Base-by-base conservation (phyloP, 64 coral and sea anemone genomes). In the Stichodactyla mertensii region DNA sequence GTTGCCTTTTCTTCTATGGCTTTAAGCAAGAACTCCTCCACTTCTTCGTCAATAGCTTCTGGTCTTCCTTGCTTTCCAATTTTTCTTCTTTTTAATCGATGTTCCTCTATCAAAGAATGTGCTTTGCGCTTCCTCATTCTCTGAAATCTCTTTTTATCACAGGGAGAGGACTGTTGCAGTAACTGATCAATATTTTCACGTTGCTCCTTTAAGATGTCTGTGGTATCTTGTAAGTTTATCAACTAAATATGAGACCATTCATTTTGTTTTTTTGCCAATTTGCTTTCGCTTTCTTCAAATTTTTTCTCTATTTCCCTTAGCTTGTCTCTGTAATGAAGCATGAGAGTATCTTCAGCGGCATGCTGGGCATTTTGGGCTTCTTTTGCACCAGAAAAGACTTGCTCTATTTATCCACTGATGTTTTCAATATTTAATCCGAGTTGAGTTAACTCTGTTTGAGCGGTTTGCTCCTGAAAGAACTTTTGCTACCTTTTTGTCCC, bases 1-100 rank as follows among this genome's bases (percentile, higher is more conserved):
- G 89, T 89, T 27, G 83, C 82, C 57, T 95, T 95, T 27, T 85
- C 77, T 83, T 91, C 89, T 20, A 95, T 89, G 10, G 88, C 77
- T 78, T 95, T 95, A 55, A 89, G 89, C 18, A 91, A 66, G 61
- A 91, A 95, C 54, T 95, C 86, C 61, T 95, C 89, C 82, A 51
- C 70, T 69, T 86, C 84, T 52, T 83, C 77, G 59, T 92, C 90
- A 77, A 87, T 83, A 19, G 78, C 51, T 87, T 83, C 62, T 82
- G 86, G 86, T 52, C 79, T 54, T 74, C 90, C 86, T 52, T 84
- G 55, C 51, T 86, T 31, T 86, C 90, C 86, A n/a, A 87, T 53
- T 74, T 57, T 87, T 92, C 90, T 78, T 83, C 28, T 92, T 92
- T 83, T 87, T 54, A 92, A 86, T 77, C 85, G 62, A 58, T 87